Evolutionary conservation across 2,113 vertebrate species (phyloP).

Genomic region (Megaceryle maxima): DNA sequence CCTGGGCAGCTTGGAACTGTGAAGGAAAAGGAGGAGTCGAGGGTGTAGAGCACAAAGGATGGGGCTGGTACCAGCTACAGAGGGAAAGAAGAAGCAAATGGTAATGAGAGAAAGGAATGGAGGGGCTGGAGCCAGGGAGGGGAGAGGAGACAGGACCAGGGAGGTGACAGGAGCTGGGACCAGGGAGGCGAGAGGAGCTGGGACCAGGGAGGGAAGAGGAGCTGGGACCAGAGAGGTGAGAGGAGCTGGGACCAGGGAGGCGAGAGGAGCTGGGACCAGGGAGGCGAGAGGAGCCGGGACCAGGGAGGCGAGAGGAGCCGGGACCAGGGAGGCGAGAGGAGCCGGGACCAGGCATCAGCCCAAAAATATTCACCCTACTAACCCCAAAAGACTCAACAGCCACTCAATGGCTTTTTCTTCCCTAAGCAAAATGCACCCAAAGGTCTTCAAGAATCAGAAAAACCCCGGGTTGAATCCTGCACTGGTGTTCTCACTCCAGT

Average conservation of each 20-base stretch:
- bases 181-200: rapidly evolving
- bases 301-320: rapidly evolving
- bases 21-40: not conserved
- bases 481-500: not conserved
- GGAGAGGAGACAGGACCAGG: not conserved
- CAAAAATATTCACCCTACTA: not conserved
- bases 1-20: not conserved
- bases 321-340: not conserved
- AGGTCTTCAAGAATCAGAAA: not conserved
- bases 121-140: rapidly evolving
- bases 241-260: not conserved
- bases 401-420: not conserved
- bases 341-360: not conserved
- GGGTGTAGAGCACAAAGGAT: rapidly evolving
- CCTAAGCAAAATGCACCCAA: not conserved
- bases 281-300: not conserved
- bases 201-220: not conserved
- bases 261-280: not conserved
- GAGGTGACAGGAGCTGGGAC: not conserved
- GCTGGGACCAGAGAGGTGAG: not conserved
- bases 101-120: not conserved
- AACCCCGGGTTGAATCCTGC: not conserved
- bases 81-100: too few relatives aligned
- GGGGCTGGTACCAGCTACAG: too few relatives aligned
- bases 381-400: not conserved